Conservation (phyloP, 1,140 invertebrate genomes). For the Eumaeus atala region DNA sequence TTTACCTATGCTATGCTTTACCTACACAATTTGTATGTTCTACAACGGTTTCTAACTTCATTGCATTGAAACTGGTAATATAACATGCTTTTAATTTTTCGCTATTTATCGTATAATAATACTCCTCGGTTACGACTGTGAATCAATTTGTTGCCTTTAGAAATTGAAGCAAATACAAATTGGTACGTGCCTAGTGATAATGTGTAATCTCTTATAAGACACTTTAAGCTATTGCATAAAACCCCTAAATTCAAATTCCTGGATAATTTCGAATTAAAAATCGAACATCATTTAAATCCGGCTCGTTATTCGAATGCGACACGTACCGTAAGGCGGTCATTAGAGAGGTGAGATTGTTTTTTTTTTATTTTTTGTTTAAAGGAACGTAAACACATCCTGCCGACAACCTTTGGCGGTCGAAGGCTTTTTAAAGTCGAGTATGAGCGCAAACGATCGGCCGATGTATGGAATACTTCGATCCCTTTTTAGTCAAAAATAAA, state of each 20-base stretch:
- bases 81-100: no score
- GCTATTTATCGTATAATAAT: no score
- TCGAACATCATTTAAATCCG: slow-evolving; percentile 4
- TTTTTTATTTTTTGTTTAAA: slow-evolving; percentile 5
- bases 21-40: no score
- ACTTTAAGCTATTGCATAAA: no score
- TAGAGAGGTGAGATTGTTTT: slow-evolving; percentile 11
- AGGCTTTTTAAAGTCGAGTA: slow-evolving; percentile 11
- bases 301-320: background rate
- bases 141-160: no score
- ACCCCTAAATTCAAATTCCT: background rate
- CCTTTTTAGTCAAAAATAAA: slow-evolving; percentile 12
- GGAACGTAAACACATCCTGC: slow-evolving; percentile 21
- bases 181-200: no score
- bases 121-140: no score
- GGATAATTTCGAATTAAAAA: slow-evolving; percentile 8
- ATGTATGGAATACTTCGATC: slow-evolving; percentile 7
- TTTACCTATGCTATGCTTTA: no score
- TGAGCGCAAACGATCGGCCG: slow-evolving; percentile 9
- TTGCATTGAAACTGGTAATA: no score
- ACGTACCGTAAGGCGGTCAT: slow-evolving; percentile 8
- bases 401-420: slow-evolving; percentile 21
- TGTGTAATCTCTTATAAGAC: no score
- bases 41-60: no score
- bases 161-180: no score